Evolutionary conservation across 2,797 vertebrate genomes (phyloP).

Genomic region (Morus bassanus): DNA sequence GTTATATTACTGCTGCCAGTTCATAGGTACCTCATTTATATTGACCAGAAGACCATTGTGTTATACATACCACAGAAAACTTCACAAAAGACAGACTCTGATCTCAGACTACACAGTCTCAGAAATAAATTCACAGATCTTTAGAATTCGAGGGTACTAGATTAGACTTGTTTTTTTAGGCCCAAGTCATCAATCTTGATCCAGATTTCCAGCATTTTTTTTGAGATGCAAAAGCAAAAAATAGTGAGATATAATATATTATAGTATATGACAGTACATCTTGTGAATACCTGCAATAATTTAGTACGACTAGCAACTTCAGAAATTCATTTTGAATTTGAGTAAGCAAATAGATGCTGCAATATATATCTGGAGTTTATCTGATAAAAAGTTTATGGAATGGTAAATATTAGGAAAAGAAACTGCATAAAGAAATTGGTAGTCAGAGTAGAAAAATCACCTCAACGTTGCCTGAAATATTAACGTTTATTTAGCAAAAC

Average conservation of each 20-base stretch:
- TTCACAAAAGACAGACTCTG: not conserved
- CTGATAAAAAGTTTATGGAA: not conserved
- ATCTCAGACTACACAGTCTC: not conserved
- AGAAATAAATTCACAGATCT: not conserved
- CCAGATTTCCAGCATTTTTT: not conserved
- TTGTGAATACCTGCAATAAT: not conserved
- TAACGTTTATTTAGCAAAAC: not conserved
- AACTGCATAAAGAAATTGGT: accelerated
- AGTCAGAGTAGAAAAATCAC: not conserved
- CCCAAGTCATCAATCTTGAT: not conserved
- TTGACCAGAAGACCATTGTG: not conserved
- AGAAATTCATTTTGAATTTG: not conserved
- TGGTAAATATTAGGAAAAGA: not conserved
- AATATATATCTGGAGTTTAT: not conserved
- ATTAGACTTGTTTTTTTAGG: not conserved
- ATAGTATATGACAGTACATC: not conserved
- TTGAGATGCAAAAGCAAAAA: not conserved
- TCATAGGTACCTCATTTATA: not conserved
- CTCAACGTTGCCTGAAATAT: not conserved
- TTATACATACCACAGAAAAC: not conserved
- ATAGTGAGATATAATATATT: not conserved
- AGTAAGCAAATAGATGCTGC: not conserved
- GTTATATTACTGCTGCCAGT: not conserved
- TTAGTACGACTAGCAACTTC: not conserved
- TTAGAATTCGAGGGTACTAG: not conserved